Percentiles rank a stretch among this genome's conserved stretches.
These are phyloP conservation scores for Sicus ferrugineus DNA, from an alignment of 2,888 invertebrate genomes.

Conservation along the genomic window DNA sequence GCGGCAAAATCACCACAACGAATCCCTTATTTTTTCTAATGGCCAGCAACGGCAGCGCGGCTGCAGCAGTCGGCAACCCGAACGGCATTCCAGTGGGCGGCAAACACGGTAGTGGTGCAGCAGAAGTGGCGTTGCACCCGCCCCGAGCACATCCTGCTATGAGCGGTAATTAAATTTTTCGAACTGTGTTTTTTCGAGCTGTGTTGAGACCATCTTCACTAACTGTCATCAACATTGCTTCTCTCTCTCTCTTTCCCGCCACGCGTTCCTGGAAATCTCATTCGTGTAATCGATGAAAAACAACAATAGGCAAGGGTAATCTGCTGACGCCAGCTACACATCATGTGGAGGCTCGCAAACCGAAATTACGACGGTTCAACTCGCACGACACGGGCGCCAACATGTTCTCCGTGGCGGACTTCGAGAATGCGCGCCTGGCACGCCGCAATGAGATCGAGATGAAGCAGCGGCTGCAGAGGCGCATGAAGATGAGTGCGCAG, in stretches of 20 bases:
- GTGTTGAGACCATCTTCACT: neutral
- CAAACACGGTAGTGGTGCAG: slow-evolving; percentile 11
- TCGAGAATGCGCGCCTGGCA: slow-evolving; percentile 64
- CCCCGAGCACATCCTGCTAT: slow-evolving; percentile 6
- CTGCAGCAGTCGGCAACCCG: slow-evolving; percentile 41
- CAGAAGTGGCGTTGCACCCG: slow-evolving; percentile 4
- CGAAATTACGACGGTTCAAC: slow-evolving; percentile 63
- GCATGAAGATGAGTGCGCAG: slow-evolving; percentile 60
- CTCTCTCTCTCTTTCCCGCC: neutral
- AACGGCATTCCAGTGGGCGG: slow-evolving; percentile 30
- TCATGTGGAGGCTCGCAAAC: slow-evolving; percentile 59
- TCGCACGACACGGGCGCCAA: slow-evolving; percentile 65
- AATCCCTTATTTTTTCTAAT: slow-evolving; percentile 55
- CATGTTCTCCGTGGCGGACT: slow-evolving; percentile 65
- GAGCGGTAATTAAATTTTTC: neutral
- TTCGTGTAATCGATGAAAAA: slow-evolving; percentile 36
- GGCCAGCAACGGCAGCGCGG: slow-evolving; percentile 49
- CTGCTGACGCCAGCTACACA: neutral
- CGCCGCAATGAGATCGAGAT: slow-evolving; percentile 64
- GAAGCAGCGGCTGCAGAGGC: slow-evolving; percentile 60
- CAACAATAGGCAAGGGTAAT: slow-evolving; percentile 19
- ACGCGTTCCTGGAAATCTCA: slow-evolving; percentile 36
- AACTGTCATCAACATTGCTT: neutral
- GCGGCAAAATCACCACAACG: slow-evolving; percentile 45
- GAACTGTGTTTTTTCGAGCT: neutral